These are phyloP conservation scores for Ariolimax columbianus DNA, from an alignment of 2,888 invertebrate species.

Conservation along the genomic window DNA sequence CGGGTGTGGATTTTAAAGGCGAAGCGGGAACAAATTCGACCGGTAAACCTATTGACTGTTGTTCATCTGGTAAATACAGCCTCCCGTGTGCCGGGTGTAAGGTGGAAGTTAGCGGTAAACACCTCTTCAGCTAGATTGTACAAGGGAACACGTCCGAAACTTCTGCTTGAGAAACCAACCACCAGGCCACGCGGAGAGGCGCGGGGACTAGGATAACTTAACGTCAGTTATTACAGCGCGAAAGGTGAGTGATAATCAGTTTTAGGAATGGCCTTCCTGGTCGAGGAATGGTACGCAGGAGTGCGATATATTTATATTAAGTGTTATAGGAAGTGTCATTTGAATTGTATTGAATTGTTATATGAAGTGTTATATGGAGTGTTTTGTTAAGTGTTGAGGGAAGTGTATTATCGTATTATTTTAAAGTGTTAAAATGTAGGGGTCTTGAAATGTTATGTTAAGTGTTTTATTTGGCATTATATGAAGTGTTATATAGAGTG, in stretches of 20 bases:
- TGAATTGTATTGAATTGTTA: too few relatives aligned
- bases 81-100: background rate
- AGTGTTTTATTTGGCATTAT: too few relatives aligned
- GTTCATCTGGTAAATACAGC: slow-evolving; percentile 11
- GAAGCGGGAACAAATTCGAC: background rate
- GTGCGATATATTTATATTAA: too few relatives aligned
- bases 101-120: background rate
- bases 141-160: background rate
- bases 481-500: too few relatives aligned
- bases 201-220: background rate
- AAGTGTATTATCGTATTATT: too few relatives aligned
- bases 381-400: too few relatives aligned
- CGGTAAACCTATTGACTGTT: slow-evolving; percentile 21
- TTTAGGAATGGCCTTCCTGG: background rate
- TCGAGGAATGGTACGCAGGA: background rate
- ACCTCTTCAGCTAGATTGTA: background rate
- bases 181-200: background rate
- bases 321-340: too few relatives aligned
- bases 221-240: background rate
- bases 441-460: too few relatives aligned
- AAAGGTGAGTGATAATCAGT: background rate
- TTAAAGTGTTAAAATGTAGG: too few relatives aligned
- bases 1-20: background rate
- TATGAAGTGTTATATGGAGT: too few relatives aligned
- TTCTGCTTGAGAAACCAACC: background rate